Conservation (phyloP, 2,888 invertebrate genomes). For the Temnothorax rugatulus region DNA sequence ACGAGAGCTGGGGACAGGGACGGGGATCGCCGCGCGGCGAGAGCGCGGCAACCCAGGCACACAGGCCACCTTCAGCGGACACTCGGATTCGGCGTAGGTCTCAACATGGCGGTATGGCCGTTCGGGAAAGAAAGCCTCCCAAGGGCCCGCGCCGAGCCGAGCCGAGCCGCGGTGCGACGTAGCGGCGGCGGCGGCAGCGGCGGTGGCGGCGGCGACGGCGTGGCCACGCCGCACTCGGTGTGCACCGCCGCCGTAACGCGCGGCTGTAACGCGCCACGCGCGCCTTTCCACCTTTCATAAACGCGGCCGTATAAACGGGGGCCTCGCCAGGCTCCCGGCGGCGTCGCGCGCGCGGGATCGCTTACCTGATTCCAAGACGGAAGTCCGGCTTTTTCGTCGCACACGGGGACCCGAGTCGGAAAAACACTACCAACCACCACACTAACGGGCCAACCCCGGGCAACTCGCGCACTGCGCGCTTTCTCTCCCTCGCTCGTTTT, state of each 20-base stretch:
- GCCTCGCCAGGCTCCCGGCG: constrained; percentile 39
- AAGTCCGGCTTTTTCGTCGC: constrained; percentile 78
- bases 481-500: constrained; percentile 81
- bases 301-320: background rate
- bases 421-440: constrained; percentile 84
- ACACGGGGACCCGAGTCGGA: constrained; percentile 73
- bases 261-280: constrained; percentile 68
- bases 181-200: background rate
- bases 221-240: constrained; percentile 67
- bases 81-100: constrained; percentile 84
- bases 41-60: constrained; percentile 68
- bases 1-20: constrained; percentile 49
- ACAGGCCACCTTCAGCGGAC: constrained; percentile 76
- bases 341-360: constrained; percentile 73
- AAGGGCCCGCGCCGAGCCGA: constrained; percentile 70
- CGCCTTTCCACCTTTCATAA: constrained; percentile 60
- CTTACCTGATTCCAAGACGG: constrained; percentile 82
- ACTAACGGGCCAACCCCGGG: constrained; percentile 65
- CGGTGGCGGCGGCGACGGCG: background rate
- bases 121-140: constrained; percentile 86
- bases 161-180: background rate
- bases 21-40: constrained; percentile 37
- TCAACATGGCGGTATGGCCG: constrained; percentile 87
- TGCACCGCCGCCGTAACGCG: constrained; percentile 63
- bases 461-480: constrained; percentile 79